Evolutionary conservation across 2,797 vertebrate genomes (phyloP).

Genomic region (Petrocephalus schoutedeni): DNA sequence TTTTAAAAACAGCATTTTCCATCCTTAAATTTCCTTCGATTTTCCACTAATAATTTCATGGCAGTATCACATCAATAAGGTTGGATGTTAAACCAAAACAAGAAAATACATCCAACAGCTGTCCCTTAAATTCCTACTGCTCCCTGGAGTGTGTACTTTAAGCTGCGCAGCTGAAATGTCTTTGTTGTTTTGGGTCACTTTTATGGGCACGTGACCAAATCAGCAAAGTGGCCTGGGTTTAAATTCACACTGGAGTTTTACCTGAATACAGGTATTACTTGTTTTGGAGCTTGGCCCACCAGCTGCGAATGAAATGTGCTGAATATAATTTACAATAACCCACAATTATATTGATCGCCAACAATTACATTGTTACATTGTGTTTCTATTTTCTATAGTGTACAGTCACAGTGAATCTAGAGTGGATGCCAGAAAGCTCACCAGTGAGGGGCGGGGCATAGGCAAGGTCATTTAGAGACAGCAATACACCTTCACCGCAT

Average conservation of each 20-base stretch:
- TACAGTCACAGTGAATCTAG: not conserved
- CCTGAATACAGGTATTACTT: not conserved
- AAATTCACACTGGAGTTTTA: not conserved
- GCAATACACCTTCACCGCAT: not conserved
- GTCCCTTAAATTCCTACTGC: not conserved
- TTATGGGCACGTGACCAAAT: not conserved
- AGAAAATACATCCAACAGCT: not conserved
- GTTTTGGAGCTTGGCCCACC: not conserved
- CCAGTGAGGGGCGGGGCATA: not conserved
- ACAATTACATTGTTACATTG: not conserved
- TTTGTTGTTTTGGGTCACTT: not conserved
- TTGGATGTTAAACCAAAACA: not conserved
- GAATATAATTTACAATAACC: not conserved
- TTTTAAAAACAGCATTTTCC: not conserved
- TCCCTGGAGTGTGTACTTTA: not conserved
- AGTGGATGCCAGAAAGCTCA: not conserved
- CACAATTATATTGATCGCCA: no score
- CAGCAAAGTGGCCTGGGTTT: not conserved
- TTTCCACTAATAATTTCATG: not conserved
- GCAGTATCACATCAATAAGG: not conserved
- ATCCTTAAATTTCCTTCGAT: not conserved
- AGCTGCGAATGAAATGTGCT: not conserved
- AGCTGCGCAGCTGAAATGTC: not conserved
- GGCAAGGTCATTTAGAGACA: not conserved
- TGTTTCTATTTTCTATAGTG: not conserved